Percentiles rank a stretch among this genome's conserved stretches.
Conservation (phyloP, 2,113 vertebrate species). For the Xenopus tropicalis region UCB_Xtro_10.0 CM004448.2:43216501-43217000, state of each 20-base stretch:
- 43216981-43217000: not conserved
- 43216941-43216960: not conserved
- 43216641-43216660: not conserved
- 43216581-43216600: not conserved
- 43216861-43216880: conserved; percentile 42
- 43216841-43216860: conserved; percentile 6
- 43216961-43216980: too few species aligned
- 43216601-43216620: not conserved
- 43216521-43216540: too few species aligned
- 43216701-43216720: not conserved
- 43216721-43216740: conserved; percentile 40
- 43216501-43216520: too few species aligned
- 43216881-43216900: conserved; percentile 10
- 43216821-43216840: accelerated
- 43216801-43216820: not conserved
- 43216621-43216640: conserved; percentile 1
- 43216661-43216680: conserved; percentile 30
- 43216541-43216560: too few species aligned
- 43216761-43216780: not conserved
- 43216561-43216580: not conserved
- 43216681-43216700: conserved; percentile 48
- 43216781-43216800: not conserved
- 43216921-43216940: not conserved
- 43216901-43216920: not conserved
- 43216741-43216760: conserved; percentile 48